A percentile compares a stretch with the other conserved stretches of the same genome.
Conservation (phyloP, 1,140 invertebrate species). For the Aphaenogaster rudis region DNA sequence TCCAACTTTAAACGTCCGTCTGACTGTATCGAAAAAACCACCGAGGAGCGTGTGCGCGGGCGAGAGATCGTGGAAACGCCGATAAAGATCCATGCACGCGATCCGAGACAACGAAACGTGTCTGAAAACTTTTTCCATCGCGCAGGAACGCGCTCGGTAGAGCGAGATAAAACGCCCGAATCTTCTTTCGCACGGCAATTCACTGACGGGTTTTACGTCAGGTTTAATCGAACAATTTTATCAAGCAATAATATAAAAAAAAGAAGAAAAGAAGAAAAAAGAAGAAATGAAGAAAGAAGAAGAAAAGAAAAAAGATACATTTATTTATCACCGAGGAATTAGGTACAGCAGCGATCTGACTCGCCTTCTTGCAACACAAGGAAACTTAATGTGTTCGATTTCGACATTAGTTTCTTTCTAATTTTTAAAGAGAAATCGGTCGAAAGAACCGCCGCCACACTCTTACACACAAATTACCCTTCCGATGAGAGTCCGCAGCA, state of each 20-base stretch:
- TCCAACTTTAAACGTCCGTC: not conserved
- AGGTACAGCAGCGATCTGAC: not conserved
- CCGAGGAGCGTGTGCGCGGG: not conserved
- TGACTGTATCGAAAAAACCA: not conserved
- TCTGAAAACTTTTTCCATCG: conserved; percentile 6
- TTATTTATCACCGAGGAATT: not conserved
- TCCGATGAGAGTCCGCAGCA: not conserved
- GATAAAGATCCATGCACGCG: conserved; percentile 21
- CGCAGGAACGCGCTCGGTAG: conserved; percentile 6
- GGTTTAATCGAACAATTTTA: not conserved
- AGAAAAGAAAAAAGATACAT: no score
- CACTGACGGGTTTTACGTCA: not conserved
- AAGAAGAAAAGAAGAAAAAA: no score
- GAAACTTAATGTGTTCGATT: not conserved
- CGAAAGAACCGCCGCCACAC: not conserved
- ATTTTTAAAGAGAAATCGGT: not conserved
- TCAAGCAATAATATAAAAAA: no score
- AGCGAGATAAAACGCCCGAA: not conserved
- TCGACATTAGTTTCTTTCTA: not conserved
- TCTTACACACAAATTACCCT: not conserved
- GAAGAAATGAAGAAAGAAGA: no score
- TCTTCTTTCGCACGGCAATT: conserved; percentile 21
- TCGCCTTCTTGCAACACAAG: not conserved
- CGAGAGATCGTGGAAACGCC: conserved; percentile 26
- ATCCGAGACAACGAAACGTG: not conserved